Base-by-base conservation (phyloP, 2,113 vertebrate species). In the Calyptomena viridis region DNA sequence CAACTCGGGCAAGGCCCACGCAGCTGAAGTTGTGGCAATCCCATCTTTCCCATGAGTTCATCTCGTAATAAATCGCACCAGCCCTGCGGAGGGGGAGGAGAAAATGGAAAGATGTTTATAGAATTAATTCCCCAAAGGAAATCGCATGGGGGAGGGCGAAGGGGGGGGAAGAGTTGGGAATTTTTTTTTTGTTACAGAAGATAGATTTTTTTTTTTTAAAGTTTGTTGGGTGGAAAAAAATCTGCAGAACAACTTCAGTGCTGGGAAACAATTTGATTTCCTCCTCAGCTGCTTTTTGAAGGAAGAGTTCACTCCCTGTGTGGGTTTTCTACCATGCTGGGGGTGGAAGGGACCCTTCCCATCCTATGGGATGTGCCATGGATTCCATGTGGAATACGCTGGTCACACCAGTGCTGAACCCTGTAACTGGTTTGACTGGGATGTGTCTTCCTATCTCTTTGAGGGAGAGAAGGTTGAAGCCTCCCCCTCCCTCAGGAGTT, bases 41-140 rank as follows among this genome's bases (percentile, higher is more conserved):
- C 89, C 93, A 58, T 64, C 92, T 96, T 95, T 96, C 96, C 93
- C 92, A 93, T 90, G 91, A 95, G 94, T 96, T 95, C 91, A 96
- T 93, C 95, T 91, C 24, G 94, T 92, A 92, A 91, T 93, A 91
- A 96, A 94, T 90, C 77, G 87, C 92, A 89, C 91, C 91, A 93
- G 93, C 84, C 93, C 93, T 62, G 86, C 6, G 7, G 90, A 95
- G 94, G 90, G 93, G 93, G 94, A 91, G 95, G 93, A 93, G 92
- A 87, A 74, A 75, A 89, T 78, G 56, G 82, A 88, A 89, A 94
- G 77, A 91, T 94, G 93, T 94, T 95, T 90, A 94, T 88, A 94
- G 91, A 93, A 86, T 93, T 91, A 82, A 96, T 92, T 96, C 95
- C 93, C 96, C 66, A 84, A 93, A 93, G 95, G 97, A 95, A 93